These are phyloP conservation scores for Eilema sororculum DNA, from an alignment of 2,888 invertebrate genomes.

Conservation along the genomic window DNA sequence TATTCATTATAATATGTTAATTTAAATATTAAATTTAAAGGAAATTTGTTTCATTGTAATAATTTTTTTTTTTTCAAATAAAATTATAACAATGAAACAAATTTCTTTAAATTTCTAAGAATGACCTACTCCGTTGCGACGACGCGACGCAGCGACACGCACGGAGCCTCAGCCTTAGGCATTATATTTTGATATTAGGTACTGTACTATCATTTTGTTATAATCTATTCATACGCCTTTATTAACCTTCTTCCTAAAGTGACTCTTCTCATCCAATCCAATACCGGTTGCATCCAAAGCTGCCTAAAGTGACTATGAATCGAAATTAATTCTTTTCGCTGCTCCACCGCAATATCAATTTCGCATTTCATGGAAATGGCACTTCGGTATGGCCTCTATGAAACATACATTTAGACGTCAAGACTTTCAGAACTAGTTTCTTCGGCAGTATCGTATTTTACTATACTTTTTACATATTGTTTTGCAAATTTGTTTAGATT, in stretches of 20 bases:
- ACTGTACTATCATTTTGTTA: too few species aligned
- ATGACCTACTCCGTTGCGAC: too few species aligned
- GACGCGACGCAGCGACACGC: too few species aligned
- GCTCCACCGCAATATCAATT: constrained; percentile 47
- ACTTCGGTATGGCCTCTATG: constrained; percentile 29
- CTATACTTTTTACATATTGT: background rate
- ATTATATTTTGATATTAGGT: too few species aligned
- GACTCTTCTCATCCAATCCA: background rate
- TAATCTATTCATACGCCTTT: background rate
- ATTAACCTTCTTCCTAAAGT: background rate
- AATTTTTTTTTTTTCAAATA: too few species aligned
- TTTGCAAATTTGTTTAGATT: background rate
- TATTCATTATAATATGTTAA: too few species aligned
- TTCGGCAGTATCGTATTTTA: background rate
- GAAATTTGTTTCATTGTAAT: too few species aligned
- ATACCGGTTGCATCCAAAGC: background rate
- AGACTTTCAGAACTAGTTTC: constrained; percentile 18
- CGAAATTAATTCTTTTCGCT: constrained; percentile 21
- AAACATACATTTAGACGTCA: constrained; percentile 36
- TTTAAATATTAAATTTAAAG: too few species aligned
- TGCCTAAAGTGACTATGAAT: constrained; percentile 3
- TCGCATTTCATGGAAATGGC: constrained; percentile 50
- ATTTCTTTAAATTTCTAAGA: too few species aligned
- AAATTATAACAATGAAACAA: too few species aligned
- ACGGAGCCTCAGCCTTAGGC: too few species aligned